Percentiles rank a stretch among this genome's conserved stretches.
Evolutionary conservation across 2,888 invertebrate species (phyloP).

Genomic region (Ornithoptera priamus): DNA sequence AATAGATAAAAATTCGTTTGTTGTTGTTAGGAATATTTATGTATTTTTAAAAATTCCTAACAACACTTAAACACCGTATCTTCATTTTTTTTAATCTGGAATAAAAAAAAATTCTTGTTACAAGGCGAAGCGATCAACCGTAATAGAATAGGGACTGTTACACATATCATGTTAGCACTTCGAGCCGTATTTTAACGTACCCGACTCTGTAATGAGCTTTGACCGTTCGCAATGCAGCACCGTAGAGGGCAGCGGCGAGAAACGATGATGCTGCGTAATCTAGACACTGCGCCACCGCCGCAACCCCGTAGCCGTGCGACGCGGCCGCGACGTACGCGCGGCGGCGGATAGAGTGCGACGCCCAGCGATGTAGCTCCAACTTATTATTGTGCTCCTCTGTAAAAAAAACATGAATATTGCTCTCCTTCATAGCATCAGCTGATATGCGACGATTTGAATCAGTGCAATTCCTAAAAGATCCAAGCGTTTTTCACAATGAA

Average conservation of each 20-base stretch:
- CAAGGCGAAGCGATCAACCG: too few relatives aligned
- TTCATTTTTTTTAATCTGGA: too few relatives aligned
- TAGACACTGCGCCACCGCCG: constrained; percentile 92
- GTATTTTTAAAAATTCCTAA: too few relatives aligned
- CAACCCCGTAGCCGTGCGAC: constrained; percentile 89
- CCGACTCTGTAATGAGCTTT: constrained; percentile 86
- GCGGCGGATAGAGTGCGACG: constrained; percentile 85
- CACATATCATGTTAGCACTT: not conserved
- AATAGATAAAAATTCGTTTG: too few relatives aligned
- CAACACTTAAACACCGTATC: too few relatives aligned
- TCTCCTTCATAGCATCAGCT: too few relatives aligned
- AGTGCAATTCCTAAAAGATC: too few relatives aligned
- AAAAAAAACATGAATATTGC: not conserved
- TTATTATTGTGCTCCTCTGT: constrained; percentile 33
- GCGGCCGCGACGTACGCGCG: constrained; percentile 88
- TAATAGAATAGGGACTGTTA: too few relatives aligned
- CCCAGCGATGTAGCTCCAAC: constrained; percentile 80
- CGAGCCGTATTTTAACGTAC: not conserved
- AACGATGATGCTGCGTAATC: constrained; percentile 92
- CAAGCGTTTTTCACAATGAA: too few relatives aligned
- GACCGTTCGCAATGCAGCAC: constrained; percentile 88
- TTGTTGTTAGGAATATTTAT: too few relatives aligned
- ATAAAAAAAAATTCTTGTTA: too few relatives aligned
- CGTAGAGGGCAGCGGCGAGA: constrained; percentile 89
- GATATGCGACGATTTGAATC: too few relatives aligned